phyloP scores from a whole-genome alignment of 2,113 vertebrate genomes.

The Callopanchax toddi region DNA sequence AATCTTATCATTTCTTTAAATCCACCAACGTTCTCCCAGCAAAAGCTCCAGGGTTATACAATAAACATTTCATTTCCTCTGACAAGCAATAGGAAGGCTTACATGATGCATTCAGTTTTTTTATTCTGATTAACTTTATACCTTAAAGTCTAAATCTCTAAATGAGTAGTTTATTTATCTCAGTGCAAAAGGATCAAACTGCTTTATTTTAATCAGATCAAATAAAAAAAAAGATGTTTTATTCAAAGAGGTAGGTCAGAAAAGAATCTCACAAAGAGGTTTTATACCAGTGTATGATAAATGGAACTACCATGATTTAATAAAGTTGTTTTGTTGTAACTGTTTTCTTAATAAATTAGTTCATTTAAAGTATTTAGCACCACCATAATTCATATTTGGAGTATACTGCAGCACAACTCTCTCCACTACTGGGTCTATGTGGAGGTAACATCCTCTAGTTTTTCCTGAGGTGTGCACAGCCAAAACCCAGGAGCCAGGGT shows the following conservation, averaged over 20 bases:
- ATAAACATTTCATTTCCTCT: conserved; percentile 85
- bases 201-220: conserved; percentile 4
- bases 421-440: too few relatives aligned
- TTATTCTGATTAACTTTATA: conserved; percentile 9
- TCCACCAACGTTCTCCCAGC: conserved; percentile 53
- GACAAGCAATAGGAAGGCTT: conserved; percentile 72
- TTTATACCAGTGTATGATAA: too few relatives aligned
- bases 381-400: too few relatives aligned
- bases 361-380: too few relatives aligned
- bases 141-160: conserved; percentile 17
- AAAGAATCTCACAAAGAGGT: not conserved
- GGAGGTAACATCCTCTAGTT: too few relatives aligned
- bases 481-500: too few relatives aligned
- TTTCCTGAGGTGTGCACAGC: too few relatives aligned
- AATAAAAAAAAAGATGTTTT: conserved; percentile 19
- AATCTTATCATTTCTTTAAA: conserved; percentile 67
- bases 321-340: too few relatives aligned
- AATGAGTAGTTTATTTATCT: conserved; percentile 31
- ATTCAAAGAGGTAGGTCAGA: conserved; percentile 14
- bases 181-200: conserved; percentile 17
- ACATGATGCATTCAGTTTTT: conserved; percentile 66
- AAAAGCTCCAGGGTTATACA: conserved; percentile 65
- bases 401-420: too few relatives aligned
- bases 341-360: too few relatives aligned
- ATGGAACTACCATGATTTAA: too few relatives aligned